Conservation (phyloP, 1,140 invertebrate species). For the Battus philenor region DNA sequence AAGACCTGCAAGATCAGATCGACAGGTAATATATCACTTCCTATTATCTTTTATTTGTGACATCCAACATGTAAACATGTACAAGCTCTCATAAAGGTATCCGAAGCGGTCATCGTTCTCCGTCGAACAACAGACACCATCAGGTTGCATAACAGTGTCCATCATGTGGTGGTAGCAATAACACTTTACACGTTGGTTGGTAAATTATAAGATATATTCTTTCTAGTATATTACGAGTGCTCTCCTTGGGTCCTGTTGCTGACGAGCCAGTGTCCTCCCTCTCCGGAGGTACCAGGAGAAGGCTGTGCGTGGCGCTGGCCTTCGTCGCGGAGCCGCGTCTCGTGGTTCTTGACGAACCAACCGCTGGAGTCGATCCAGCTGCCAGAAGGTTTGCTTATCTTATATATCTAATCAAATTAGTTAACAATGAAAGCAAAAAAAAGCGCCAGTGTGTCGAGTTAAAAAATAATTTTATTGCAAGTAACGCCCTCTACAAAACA, state of each 20-base stretch:
- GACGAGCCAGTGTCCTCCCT: slow-evolving; percentile 75
- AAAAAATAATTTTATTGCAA: no score
- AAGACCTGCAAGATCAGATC: slow-evolving; percentile 54
- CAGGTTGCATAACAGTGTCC: no score
- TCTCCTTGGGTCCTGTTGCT: slow-evolving; percentile 77
- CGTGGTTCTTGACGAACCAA: slow-evolving; percentile 88
- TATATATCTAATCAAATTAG: no score
- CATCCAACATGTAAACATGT: no score
- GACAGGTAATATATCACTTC: slow-evolving; percentile 48
- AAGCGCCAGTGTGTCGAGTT: no score
- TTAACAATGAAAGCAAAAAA: no score
- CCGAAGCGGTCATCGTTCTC: no score
- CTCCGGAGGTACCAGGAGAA: slow-evolving; percentile 79
- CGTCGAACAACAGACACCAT: no score
- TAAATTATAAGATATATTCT: slow-evolving; percentile 1
- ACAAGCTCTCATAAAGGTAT: no score
- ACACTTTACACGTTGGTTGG: neutral
- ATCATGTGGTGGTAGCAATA: slow-evolving; percentile 8
- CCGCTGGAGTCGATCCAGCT: slow-evolving; percentile 87
- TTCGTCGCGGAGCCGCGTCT: slow-evolving; percentile 86
- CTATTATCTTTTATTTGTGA: no score
- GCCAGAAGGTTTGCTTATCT: slow-evolving; percentile 79
- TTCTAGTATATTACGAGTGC: slow-evolving; percentile 74
- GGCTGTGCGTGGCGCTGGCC: slow-evolving; percentile 80
- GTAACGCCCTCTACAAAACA: no score